Evolutionary conservation across 2,888 invertebrate genomes (phyloP).

Genomic region (Diarsia rubi): DNA sequence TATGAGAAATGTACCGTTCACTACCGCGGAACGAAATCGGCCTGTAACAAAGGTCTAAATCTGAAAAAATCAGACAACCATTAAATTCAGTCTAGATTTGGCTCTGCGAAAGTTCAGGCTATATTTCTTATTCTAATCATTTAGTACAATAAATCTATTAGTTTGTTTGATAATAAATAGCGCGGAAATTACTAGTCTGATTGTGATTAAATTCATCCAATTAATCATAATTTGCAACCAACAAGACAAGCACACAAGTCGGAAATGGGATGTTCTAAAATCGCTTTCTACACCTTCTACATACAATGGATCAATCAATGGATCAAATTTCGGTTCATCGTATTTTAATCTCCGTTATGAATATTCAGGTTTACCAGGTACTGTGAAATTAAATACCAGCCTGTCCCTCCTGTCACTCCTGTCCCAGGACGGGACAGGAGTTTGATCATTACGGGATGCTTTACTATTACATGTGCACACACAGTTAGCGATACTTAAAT

Average conservation of each 20-base stretch:
- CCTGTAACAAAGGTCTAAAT: slow-evolving; percentile 45
- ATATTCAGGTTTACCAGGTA: slow-evolving; percentile 33
- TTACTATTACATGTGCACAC: background rate
- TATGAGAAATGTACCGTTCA: slow-evolving; percentile 53
- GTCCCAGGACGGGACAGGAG: background rate
- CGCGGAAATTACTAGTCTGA: slow-evolving; percentile 11
- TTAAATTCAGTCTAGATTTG: slow-evolving; percentile 56
- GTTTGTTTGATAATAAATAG: slow-evolving; percentile 23
- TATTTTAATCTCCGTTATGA: slow-evolving; percentile 36
- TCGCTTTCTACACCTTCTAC: slow-evolving; percentile 17
- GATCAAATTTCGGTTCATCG: slow-evolving; percentile 24
- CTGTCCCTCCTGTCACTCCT: no score
- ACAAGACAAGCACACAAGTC: slow-evolving; percentile 6
- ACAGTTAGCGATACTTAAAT: background rate
- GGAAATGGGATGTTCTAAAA: slow-evolving; percentile 16
- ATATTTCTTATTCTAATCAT: slow-evolving; percentile 28
- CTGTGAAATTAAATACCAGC: no score
- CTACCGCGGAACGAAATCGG: slow-evolving; percentile 33
- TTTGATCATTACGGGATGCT: background rate
- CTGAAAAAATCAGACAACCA: slow-evolving; percentile 45
- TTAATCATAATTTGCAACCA: background rate
- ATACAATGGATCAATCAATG: slow-evolving; percentile 35
- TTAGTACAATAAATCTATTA: slow-evolving; percentile 13
- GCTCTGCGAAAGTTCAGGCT: slow-evolving; percentile 32
- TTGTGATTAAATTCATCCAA: slow-evolving; percentile 11